Evolutionary conservation across 2,797 vertebrate genomes (phyloP), one percentile per base, ranked within the genome.

Genomic region (Spatula clypeata): DNA sequence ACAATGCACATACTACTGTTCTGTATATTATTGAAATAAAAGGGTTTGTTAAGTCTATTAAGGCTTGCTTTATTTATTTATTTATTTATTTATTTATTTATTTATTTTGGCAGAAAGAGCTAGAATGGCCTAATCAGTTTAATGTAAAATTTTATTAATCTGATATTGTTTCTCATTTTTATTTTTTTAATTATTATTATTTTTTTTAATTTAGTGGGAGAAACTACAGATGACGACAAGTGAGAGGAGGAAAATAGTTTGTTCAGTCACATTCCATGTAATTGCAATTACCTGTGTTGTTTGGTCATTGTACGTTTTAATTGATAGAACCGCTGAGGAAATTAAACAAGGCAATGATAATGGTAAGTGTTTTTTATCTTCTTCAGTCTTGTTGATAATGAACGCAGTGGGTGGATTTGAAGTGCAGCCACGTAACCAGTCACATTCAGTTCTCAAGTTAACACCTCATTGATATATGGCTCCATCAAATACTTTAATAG

Each of bases 231-330:
- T 99, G 99, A 98, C 99, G 40, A 98, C 98, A 55, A 98, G 98
- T 3, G 99, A 99, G 95, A 99, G 99, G 88, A 99, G 99, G 86
- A 99, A 99, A 98, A 99, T 99, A 94, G 98, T 99, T 96, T 99
- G 99, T 94, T 99, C 99, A 0, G 99, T 99, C 96, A 98, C 99
- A 6, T 99, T 99, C 98, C 99, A 99, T 34, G 95, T 99, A 79
- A 98, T 99, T 79, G 99, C 99, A 3, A 98, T 99, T 96, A 98
- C 98, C 60, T 99, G 99, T 67, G 99, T 99, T 94, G 98, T 99
- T 92, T 99, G 99, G 99, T 99, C 99, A 17, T 86, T 99, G 96
- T 99, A 99, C 65, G 98, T 99, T 34, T 95, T 99, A 93, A 98
- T 99, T 94, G 99, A 98, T 54, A 99, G 99, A 96, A 99, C 99